Conservation (phyloP, 2,113 vertebrate species). For the Neotragus pygmaeus region DNA sequence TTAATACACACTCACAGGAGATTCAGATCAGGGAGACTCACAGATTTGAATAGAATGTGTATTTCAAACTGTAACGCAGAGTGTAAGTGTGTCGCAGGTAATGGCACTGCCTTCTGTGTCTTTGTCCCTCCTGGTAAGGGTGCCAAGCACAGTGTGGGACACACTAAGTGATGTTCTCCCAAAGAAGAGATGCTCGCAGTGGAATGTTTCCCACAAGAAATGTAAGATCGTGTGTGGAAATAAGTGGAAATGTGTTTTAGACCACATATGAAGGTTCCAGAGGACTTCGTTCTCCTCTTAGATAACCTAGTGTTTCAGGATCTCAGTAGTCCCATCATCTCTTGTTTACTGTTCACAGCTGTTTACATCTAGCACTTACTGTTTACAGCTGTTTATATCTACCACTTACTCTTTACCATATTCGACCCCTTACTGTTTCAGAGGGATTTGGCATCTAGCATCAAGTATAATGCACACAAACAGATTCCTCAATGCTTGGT, state of each 20-base stretch:
- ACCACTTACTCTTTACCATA: rapidly evolving
- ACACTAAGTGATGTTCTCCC: not conserved
- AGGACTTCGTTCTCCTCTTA: not conserved
- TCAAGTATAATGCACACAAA: not conserved
- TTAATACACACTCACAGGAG: not conserved
- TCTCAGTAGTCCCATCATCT: not conserved
- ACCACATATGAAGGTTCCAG: not conserved
- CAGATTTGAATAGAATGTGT: not conserved
- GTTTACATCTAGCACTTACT: not conserved
- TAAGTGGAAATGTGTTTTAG: not conserved
- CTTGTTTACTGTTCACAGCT: not conserved
- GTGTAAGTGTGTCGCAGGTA: not conserved
- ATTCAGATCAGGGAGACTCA: not conserved
- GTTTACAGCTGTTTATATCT: not conserved
- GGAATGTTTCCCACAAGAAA: not conserved
- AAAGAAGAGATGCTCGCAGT: not conserved
- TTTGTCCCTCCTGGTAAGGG: not conserved
- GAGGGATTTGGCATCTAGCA: not conserved
- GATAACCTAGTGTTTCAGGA: not conserved
- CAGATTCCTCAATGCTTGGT: not conserved
- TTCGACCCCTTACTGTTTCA: not conserved
- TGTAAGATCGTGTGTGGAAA: not conserved
- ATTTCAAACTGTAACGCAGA: not conserved
- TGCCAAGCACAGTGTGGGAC: not conserved
- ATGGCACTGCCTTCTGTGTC: not conserved